Conservation (phyloP, 2,888 invertebrate genomes). For the Balanococcus diminutus region DNA sequence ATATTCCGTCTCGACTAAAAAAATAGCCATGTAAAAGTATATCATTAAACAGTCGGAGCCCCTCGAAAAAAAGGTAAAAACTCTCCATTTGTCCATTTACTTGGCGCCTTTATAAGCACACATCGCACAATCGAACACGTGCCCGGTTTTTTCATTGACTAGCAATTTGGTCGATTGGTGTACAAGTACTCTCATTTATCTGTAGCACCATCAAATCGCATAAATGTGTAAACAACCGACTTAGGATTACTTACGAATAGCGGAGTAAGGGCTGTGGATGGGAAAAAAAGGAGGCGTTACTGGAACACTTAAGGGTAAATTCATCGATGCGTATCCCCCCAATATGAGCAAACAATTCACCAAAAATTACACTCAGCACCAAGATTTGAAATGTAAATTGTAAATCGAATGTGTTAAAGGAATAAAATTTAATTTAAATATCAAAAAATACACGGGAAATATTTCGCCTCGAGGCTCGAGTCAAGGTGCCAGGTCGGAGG, state of each 20-base stretch:
- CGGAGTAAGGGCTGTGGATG: background rate
- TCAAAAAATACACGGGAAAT: background rate
- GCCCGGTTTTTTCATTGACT: background rate
- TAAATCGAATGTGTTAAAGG: background rate
- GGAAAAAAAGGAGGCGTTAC: background rate
- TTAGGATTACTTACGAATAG: background rate
- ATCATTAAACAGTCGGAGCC: background rate
- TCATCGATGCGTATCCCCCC: background rate
- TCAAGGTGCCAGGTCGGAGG: background rate
- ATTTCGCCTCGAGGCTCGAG: background rate
- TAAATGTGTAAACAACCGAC: conserved; percentile 6
- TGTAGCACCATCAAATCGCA: background rate
- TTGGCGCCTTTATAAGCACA: background rate
- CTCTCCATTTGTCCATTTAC: background rate
- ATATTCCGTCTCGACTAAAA: too few species aligned
- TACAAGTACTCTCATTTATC: background rate
- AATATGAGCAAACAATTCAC: background rate
- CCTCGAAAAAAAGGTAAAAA: background rate
- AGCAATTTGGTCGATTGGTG: background rate
- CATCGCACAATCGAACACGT: background rate
- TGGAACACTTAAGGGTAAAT: background rate
- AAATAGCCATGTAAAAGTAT: background rate
- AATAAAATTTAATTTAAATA: conserved; percentile 8
- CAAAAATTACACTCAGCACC: background rate
- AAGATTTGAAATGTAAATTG: background rate